Evolutionary conservation across 1,140 invertebrate genomes (phyloP).

Genomic region (Drosophila orena): DNA sequence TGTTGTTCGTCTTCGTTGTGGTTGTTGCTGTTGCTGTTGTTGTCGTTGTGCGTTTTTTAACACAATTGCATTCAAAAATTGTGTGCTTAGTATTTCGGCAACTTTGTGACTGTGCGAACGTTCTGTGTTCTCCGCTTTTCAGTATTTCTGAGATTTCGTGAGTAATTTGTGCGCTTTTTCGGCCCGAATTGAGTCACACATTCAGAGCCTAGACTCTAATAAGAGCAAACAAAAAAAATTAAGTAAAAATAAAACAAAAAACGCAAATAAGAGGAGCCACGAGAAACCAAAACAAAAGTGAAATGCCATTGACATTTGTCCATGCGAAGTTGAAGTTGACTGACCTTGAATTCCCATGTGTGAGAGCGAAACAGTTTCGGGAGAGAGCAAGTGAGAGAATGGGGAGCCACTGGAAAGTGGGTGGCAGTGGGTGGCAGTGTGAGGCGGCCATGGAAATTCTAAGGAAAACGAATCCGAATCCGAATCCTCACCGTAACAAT

Average conservation of each 20-base stretch:
- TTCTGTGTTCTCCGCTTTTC: slow-evolving; percentile 51
- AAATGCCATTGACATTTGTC: slow-evolving; percentile 60
- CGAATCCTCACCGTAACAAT: slow-evolving; percentile 37
- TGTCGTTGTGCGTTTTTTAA: slow-evolving; percentile 46
- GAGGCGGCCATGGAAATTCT: slow-evolving; percentile 4
- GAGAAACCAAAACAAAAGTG: slow-evolving; percentile 38
- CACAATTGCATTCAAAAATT: slow-evolving; percentile 78
- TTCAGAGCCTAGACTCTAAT: slow-evolving; percentile 16
- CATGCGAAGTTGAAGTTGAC: slow-evolving; percentile 54
- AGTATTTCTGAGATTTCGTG: slow-evolving; percentile 61
- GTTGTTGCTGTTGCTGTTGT: neutral
- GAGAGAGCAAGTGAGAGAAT: neutral
- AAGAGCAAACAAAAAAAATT: slow-evolving; percentile 1
- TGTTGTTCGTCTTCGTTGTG: slow-evolving; percentile 32
- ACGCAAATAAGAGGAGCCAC: slow-evolving; percentile 1
- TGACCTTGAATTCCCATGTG: slow-evolving; percentile 50
- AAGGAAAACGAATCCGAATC: slow-evolving; percentile 18
- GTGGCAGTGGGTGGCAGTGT: slow-evolving; percentile 19
- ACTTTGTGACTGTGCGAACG: slow-evolving; percentile 78
- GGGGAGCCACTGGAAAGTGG: slow-evolving; percentile 5
- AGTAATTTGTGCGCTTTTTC: slow-evolving; percentile 37
- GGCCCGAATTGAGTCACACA: slow-evolving; percentile 30
- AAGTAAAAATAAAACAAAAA: neutral
- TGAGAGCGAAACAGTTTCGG: slow-evolving; percentile 12
- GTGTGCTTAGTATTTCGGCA: slow-evolving; percentile 79